Conservation (phyloP, 1,140 invertebrate genomes). For the Drosophila parvula region DNA sequence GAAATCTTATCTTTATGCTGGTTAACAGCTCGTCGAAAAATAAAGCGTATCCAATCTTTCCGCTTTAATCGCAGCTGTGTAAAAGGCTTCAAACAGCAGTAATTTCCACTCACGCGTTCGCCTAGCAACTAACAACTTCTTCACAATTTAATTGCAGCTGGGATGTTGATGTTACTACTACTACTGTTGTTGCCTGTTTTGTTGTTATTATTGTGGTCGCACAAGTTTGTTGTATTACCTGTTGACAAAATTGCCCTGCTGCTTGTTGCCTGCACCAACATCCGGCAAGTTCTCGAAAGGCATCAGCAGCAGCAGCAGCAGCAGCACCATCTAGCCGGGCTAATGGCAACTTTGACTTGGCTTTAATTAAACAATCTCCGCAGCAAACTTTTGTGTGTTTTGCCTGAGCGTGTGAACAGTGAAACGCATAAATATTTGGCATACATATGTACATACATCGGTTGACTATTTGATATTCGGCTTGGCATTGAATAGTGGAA, state of each 20-base stretch:
- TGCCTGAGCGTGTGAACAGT: conserved; percentile 41
- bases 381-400: conserved; percentile 33
- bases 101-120: conserved; percentile 22
- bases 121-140: conserved; percentile 27
- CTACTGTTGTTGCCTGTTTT: conserved; percentile 20
- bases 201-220: conserved; percentile 49
- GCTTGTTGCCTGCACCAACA: conserved; percentile 54
- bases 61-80: conserved; percentile 23
- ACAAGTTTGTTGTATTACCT: conserved; percentile 75
- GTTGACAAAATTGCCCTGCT: conserved; percentile 62
- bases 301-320: conserved; percentile 18
- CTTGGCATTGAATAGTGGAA: conserved; percentile 24
- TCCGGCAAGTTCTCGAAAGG: conserved; percentile 63
- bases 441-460: conserved; percentile 25
- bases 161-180: conserved; percentile 22
- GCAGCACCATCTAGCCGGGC: conserved; percentile 41
- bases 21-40: conserved; percentile 16
- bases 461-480: conserved; percentile 7
- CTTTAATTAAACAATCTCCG: conserved; percentile 59
- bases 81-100: conserved; percentile 28
- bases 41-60: conserved; percentile 24
- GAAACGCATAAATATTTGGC: conserved; percentile 47
- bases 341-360: conserved; percentile 66
- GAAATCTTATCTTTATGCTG: not conserved
- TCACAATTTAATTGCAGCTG: conserved; percentile 58